phyloP scores from a whole-genome alignment of 2,888 invertebrate genomes.

The Gymnoscelis rufifasciata region DNA sequence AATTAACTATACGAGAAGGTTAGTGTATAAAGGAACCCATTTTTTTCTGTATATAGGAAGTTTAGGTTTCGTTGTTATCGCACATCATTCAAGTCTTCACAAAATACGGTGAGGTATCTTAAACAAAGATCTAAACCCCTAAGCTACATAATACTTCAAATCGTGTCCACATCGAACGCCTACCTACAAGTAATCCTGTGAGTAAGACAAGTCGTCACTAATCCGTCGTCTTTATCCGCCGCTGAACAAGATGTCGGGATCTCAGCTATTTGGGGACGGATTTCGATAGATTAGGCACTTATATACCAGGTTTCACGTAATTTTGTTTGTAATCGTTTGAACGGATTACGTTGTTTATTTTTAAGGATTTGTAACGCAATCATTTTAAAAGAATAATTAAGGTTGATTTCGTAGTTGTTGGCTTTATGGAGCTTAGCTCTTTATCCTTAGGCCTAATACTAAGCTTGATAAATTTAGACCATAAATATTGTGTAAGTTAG shows the following conservation, averaged over 20 bases:
- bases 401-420: no score
- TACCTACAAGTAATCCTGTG: constrained; percentile 46
- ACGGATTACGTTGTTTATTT: constrained; percentile 13
- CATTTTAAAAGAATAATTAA: no score
- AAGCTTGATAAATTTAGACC: neutral
- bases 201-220: constrained; percentile 60
- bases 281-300: constrained; percentile 52
- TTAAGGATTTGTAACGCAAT: neutral
- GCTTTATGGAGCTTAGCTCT: no score
- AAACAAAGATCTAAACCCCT: neutral
- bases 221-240: constrained; percentile 52
- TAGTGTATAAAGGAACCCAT: no score
- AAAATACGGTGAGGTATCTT: no score
- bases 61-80: no score
- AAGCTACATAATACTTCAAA: neutral
- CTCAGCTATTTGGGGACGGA: constrained; percentile 53
- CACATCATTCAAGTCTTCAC: no score
- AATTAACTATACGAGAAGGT: no score
- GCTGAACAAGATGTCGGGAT: constrained; percentile 33
- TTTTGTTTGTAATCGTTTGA: constrained; percentile 17
- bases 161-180: constrained; percentile 19
- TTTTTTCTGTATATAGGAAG: no score
- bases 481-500: neutral
- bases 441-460: no score
- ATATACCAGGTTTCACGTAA: constrained; percentile 34